Evolutionary conservation across 2,888 invertebrate genomes (phyloP).

Genomic region (Eumacrocentrus americanus): DNA sequence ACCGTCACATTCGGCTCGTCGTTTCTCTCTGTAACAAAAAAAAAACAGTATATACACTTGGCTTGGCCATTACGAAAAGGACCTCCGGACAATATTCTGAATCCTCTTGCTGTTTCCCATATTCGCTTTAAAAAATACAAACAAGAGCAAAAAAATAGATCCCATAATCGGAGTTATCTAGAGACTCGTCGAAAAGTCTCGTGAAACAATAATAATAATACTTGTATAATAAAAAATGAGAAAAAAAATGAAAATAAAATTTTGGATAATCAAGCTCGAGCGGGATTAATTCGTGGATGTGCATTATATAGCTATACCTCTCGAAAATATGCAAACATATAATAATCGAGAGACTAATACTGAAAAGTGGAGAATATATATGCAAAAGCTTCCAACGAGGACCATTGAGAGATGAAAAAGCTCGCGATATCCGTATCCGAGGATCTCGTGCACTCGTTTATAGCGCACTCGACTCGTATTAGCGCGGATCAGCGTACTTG

Average conservation of each 20-base stretch:
- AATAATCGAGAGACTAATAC: constrained; percentile 4
- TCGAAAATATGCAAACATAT: constrained; percentile 49
- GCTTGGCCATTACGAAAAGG: not conserved
- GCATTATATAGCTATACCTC: constrained; percentile 46
- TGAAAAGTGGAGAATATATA: constrained; percentile 6
- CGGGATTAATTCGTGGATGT: constrained; percentile 15
- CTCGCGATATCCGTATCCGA: constrained; percentile 33
- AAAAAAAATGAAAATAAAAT: constrained; percentile 4
- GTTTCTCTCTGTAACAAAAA: not conserved
- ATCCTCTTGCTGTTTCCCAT: not conserved
- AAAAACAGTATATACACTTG: not conserved
- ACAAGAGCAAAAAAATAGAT: not conserved
- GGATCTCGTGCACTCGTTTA: constrained; percentile 1
- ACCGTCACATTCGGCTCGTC: constrained; percentile 11
- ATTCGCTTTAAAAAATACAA: constrained; percentile 10
- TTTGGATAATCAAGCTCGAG: constrained; percentile 14
- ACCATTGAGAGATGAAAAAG: constrained; percentile 52
- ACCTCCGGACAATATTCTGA: not conserved
- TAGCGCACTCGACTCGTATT: constrained; percentile 33
- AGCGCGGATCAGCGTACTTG: constrained; percentile 40
- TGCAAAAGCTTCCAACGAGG: constrained; percentile 31
- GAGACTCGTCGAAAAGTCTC: not conserved
- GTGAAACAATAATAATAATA: not conserved
- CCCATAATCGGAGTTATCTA: not conserved
- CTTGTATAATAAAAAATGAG: constrained; percentile 8